Evolutionary conservation across 1,140 invertebrate species (phyloP).

Genomic region (Temnothorax longispinosus): DNA sequence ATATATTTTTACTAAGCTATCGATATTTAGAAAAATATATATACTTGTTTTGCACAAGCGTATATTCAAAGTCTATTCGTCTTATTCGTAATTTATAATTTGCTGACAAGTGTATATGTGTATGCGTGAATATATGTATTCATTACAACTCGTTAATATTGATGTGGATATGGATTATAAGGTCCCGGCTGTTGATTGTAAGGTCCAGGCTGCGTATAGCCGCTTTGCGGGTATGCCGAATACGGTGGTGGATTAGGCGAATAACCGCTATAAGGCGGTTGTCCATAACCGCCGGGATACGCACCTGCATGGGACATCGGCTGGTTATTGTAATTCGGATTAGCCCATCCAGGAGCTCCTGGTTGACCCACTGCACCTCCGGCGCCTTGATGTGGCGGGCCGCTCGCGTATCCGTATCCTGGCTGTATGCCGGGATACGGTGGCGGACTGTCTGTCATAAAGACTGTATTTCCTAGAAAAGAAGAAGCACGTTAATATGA

Average conservation of each 20-base stretch:
- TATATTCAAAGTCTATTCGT: background rate
- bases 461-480: slow-evolving; percentile 93
- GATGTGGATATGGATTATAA: slow-evolving; percentile 69
- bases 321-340: slow-evolving; percentile 83
- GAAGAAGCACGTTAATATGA: background rate
- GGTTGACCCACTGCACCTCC: slow-evolving; percentile 71
- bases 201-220: slow-evolving; percentile 64
- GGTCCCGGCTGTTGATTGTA: slow-evolving; percentile 68
- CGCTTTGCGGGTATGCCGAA: slow-evolving; percentile 72
- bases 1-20: background rate
- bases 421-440: slow-evolving; percentile 95
- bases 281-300: slow-evolving; percentile 82
- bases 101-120: background rate
- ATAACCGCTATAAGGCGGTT: slow-evolving; percentile 78
- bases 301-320: slow-evolving; percentile 84
- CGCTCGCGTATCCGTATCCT: slow-evolving; percentile 83
- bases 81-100: slow-evolving; percentile 15
- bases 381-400: slow-evolving; percentile 75
- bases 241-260: slow-evolving; percentile 80
- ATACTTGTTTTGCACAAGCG: background rate
- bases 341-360: slow-evolving; percentile 81
- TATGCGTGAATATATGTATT: slow-evolving; percentile 4
- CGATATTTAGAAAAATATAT: background rate
- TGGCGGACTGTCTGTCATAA: slow-evolving; percentile 96
- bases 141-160: slow-evolving; percentile 64